A percentile compares a stretch with the other conserved stretches of the same genome.
Evolutionary conservation across 2,113 vertebrate species (phyloP).

Genomic region (Antigone vipio): DNA sequence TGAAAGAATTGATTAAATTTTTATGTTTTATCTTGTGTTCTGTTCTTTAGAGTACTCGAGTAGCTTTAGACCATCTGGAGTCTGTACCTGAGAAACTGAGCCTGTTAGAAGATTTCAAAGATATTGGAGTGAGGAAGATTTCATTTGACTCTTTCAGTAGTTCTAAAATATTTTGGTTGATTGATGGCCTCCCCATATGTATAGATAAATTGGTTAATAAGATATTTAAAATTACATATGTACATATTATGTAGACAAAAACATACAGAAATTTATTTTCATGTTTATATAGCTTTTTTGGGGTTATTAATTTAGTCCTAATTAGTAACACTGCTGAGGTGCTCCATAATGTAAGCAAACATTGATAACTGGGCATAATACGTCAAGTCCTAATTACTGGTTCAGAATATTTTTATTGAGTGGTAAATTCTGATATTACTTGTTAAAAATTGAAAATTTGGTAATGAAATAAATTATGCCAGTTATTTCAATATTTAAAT

Average conservation of each 20-base stretch:
- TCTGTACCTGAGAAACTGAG: conserved; percentile 87
- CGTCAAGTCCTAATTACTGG: not conserved
- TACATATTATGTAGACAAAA: not conserved
- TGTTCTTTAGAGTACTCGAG: conserved; percentile 82
- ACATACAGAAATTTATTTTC: not conserved
- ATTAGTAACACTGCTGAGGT: not conserved
- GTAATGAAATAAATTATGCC: not conserved
- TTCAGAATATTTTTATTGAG: not conserved
- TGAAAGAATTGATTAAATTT: conserved; percentile 17
- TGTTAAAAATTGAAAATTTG: not conserved
- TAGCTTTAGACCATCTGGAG: conserved; percentile 88
- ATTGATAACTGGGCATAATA: not conserved
- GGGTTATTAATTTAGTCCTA: not conserved
- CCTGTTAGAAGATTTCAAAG: conserved; percentile 85
- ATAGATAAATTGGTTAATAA: not conserved
- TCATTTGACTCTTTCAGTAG: conserved; percentile 60
- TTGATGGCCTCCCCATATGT: not conserved
- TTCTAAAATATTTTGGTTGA: conserved; percentile 25
- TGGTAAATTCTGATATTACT: not conserved
- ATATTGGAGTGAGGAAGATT: conserved; percentile 78
- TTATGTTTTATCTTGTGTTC: conserved; percentile 49
- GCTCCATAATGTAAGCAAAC: not conserved
- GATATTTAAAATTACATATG: not conserved
- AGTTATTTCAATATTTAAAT: not conserved
- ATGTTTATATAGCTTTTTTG: not conserved